Base-by-base conservation (phyloP, 2,113 vertebrate species). In the Sarotherodon lohbergeri region DNA sequence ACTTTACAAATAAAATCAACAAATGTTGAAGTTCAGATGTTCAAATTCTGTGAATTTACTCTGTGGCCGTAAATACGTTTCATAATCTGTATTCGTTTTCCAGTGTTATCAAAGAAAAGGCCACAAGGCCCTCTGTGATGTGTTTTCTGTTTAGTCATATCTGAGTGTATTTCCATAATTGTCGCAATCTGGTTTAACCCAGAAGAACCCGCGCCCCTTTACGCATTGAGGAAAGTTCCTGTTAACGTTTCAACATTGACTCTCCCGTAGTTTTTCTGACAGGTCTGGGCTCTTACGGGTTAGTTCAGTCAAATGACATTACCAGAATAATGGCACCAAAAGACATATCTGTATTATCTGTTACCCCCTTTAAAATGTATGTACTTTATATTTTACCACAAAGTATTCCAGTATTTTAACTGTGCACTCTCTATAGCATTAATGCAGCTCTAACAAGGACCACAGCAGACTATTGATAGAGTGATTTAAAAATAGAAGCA, bases 91-190 rank as follows among this genome's bases (percentile, higher is more conserved):
- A 68, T 71, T 71, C n/a, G 3, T 71, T 68, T 68, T 43, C 12
- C 63, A 46, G n/a, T 68, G 4, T 13, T 17, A 73, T 16, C 16
- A 32, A 11, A 52, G 27, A 50, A 52, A 78, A 59, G 41, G 36
- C 39, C 22, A 48, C 24, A 9, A 48, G 66, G 57, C 19, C n/a
- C 10, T n/a, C 7, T 4, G 39, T 66, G 61, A 66, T 66, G 46
- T 81, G 71, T 32, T 82, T 52, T 48, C 29, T 34, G 63, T 9
- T 4, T 52, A 54, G 61, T 84, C 86, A 87, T 80, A 84, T 89
- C 84, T 80, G 81, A 89, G 79, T 71, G 86, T 76, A 92, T 95
- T 90, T 84, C 71, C 56, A 57, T 88, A 91, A 90, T 68, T 93
- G 87, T 50, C 71, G 81, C 88, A 90, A 84, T 81, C 82, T 90